These are phyloP conservation scores for Zootermopsis nevadensis DNA, from an alignment of 2,888 invertebrate species.

Conservation along the genomic window DNA sequence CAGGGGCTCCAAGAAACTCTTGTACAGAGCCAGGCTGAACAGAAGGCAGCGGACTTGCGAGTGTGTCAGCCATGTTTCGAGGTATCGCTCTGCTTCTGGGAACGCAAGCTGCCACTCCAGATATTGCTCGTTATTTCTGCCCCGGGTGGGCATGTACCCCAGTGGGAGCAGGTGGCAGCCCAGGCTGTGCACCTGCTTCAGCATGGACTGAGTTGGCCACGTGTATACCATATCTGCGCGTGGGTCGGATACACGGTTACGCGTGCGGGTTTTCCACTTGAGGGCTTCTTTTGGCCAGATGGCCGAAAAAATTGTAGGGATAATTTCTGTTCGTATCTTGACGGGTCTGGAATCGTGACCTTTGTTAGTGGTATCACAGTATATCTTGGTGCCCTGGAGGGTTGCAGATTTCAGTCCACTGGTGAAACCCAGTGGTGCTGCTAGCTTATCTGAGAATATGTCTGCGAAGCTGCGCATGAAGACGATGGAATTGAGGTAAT, in stretches of 20 bases:
- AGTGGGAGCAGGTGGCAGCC: constrained; percentile 79
- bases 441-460: constrained; percentile 72
- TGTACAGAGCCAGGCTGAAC: constrained; percentile 75
- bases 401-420: constrained; percentile 67
- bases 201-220: constrained; percentile 78
- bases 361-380: constrained; percentile 65
- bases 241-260: constrained; percentile 60
- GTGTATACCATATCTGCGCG: constrained; percentile 55
- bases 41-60: constrained; percentile 79
- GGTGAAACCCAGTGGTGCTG: constrained; percentile 69
- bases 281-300: constrained; percentile 79
- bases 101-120: constrained; percentile 85
- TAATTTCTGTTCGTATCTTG: constrained; percentile 62
- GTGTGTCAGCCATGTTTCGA: constrained; percentile 78
- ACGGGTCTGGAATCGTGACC: constrained; percentile 26
- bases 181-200: constrained; percentile 72
- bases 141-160: constrained; percentile 74
- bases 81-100: constrained; percentile 79
- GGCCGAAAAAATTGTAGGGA: constrained; percentile 74
- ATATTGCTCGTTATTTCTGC: constrained; percentile 70
- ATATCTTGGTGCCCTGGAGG: constrained; percentile 75
- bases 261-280: constrained; percentile 73
- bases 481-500: constrained; percentile 72
- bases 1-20: constrained; percentile 75
- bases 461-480: constrained; percentile 79